A percentile compares a stretch with the other conserved stretches of the same genome.
These are phyloP conservation scores for Rhinolophus ferrumequinum DNA, from an alignment of 2,113 vertebrate species.

Conservation along the genomic window DNA sequence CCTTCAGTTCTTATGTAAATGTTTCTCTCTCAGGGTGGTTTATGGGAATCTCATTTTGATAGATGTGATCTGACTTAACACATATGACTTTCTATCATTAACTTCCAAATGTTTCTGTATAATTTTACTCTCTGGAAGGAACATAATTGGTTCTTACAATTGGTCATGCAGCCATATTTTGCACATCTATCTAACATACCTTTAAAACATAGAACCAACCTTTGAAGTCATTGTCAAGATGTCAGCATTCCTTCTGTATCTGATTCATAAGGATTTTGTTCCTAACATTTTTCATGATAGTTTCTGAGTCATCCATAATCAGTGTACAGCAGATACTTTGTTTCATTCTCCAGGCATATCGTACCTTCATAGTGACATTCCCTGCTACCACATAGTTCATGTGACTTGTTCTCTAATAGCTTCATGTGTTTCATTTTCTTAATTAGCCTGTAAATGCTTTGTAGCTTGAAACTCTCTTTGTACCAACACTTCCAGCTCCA, in stretches of 20 bases:
- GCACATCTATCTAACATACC: not conserved
- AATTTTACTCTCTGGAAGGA: not conserved
- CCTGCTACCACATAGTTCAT: not conserved
- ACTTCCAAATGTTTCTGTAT: constrained; percentile 37
- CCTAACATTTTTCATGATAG: not conserved
- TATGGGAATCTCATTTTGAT: not conserved
- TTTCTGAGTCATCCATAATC: constrained; percentile 38
- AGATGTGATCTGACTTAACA: not conserved
- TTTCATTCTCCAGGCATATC: constrained; percentile 44
- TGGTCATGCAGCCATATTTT: constrained; percentile 13
- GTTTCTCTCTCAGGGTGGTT: not conserved
- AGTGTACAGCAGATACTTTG: not conserved
- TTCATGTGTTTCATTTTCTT: not conserved
- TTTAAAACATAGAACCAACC: not conserved
- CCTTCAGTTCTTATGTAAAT: not conserved
- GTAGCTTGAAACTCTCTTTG: not conserved
- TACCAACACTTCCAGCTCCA: not conserved
- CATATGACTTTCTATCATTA: not conserved
- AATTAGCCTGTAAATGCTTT: constrained; percentile 31
- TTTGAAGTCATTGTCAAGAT: constrained; percentile 13
- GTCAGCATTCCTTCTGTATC: not conserved
- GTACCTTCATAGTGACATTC: not conserved
- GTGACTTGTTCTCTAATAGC: not conserved
- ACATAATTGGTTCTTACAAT: not conserved
- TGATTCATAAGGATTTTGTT: not conserved